These are phyloP conservation scores for Trilocha varians DNA, from an alignment of 2,888 invertebrate species.

Conservation along the genomic window DNA sequence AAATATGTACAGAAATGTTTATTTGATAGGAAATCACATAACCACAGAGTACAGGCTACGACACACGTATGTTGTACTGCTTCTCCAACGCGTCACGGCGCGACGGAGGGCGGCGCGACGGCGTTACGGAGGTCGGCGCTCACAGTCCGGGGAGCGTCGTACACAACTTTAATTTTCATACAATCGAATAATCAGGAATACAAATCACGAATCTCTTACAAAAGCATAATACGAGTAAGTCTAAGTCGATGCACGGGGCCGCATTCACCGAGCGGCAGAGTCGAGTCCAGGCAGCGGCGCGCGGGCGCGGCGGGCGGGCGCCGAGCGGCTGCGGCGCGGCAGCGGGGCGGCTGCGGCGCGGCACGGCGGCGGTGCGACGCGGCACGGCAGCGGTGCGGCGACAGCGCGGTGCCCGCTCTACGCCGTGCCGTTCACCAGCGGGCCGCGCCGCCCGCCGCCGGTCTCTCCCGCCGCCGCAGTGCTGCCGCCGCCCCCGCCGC, in stretches of 20 bases:
- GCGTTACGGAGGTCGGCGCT: too few species aligned
- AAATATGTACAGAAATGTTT: slow-evolving; percentile 72
- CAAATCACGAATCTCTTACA: slow-evolving; percentile 71
- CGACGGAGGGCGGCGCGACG: too few species aligned
- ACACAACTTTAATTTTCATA: slow-evolving; percentile 62
- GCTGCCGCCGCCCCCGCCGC: slow-evolving; percentile 8
- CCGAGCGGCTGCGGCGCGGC: too few species aligned
- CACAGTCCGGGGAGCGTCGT: slow-evolving; percentile 60
- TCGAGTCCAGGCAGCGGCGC: slow-evolving; percentile 19
- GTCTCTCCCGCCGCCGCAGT: slow-evolving; percentile 18
- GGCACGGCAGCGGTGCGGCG: slow-evolving; percentile 10
- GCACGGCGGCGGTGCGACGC: slow-evolving; percentile 9
- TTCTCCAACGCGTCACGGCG: too few species aligned
- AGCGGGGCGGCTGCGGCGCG: too few species aligned
- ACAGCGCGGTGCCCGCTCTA: slow-evolving; percentile 6
- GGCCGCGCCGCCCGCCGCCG: slow-evolving; percentile 1
- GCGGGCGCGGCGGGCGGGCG: slow-evolving; percentile 12
- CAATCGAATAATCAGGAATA: slow-evolving; percentile 68
- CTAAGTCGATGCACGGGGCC: slow-evolving; percentile 24
- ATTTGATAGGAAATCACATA: slow-evolving; percentile 64
- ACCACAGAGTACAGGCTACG: slow-evolving; percentile 50
- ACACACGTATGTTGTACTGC: slow-evolving; percentile 42
- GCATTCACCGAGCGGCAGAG: slow-evolving; percentile 12
- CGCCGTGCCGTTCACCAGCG: slow-evolving; percentile 11
- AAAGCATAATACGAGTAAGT: slow-evolving; percentile 69